A percentile compares a stretch with the other conserved stretches of the same genome.
phyloP scores from a whole-genome alignment of 1,140 invertebrate genomes.

The Thaumatotibia leucotreta region DNA sequence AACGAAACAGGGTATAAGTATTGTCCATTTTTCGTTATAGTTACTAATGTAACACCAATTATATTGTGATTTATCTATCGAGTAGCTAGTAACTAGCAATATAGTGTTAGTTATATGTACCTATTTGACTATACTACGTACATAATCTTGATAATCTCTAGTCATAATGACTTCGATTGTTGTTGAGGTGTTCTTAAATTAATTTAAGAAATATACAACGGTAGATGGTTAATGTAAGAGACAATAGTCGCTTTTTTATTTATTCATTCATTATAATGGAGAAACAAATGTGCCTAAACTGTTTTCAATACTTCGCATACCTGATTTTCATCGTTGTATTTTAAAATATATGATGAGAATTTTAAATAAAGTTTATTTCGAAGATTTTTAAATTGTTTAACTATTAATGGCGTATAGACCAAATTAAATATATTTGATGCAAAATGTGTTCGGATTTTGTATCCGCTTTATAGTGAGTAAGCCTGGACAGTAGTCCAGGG shows the following conservation, averaged over 20 bases:
- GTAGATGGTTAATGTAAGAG: background rate
- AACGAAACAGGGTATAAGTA: background rate
- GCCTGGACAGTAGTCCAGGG: background rate
- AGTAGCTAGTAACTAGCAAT: background rate
- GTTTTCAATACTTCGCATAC: background rate
- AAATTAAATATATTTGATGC: background rate
- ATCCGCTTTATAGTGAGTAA: background rate
- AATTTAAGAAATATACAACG: background rate
- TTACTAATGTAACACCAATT: conserved; percentile 10
- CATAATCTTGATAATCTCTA: background rate
- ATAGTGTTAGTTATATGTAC: background rate
- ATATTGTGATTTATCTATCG: conserved; percentile 10
- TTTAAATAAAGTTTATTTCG: background rate
- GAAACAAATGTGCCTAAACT: conserved; percentile 9
- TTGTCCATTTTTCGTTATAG: background rate
- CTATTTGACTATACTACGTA: background rate
- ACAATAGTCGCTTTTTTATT: background rate
- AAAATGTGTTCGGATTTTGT: background rate
- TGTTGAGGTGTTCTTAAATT: background rate
- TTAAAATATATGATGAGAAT: conserved; percentile 19
- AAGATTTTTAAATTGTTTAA: background rate
- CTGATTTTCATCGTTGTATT: background rate
- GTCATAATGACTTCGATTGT: background rate
- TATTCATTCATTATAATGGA: background rate
- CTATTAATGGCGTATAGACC: background rate